Base-by-base conservation (phyloP, 2,113 vertebrate genomes). In the Leptocoma aspasia region DNA sequence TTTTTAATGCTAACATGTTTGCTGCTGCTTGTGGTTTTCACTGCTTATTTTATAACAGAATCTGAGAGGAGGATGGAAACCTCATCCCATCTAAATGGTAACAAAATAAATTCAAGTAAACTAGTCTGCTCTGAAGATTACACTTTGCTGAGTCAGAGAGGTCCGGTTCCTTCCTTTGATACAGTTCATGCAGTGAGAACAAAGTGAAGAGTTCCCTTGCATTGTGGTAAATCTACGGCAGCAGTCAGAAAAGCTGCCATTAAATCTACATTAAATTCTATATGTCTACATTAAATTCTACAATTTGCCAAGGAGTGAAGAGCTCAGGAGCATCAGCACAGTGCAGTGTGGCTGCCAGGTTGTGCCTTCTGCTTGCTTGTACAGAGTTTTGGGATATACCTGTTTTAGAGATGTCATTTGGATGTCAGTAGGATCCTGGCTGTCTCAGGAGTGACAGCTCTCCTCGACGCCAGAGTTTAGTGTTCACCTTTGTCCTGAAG, bases 391-490 rank as follows among this genome's bases (percentile, higher is more conserved):
- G 21, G 71, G 27, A 1, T 57, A 4, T 47, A 22, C 26, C 30
- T 76, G 1, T 20, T 68, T 15, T 11, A 27, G 14, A 31, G 15
- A 7, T 59, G n/a, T 26, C 37, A 4, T 42, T 27, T 28, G 49
- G 24, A 31, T 77, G 27, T 10, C 21, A 30, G 30, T 50, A 54
- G 30, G 39, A 60, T 64, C 42, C 42, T 27, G 20, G 2, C 19
- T 76, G n/a, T 41, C 45, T 41, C 12, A 21, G 11, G 6, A 14
- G 22, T 35, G 22, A 28, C 8, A 31, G 60, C 33, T 47, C 26
- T 63, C 11, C 23, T 73, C 0, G 0, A 23, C 2, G 1, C 44
- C 1, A 1, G 13, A 13, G 30, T 24, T 57, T 5, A 8, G 26
- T 7, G 15, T 57, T 71, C 45, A 63, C 23, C 7, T 59, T 64